Conservation (phyloP, 1,140 invertebrate species). For the Eupristina koningsbergeri region DNA sequence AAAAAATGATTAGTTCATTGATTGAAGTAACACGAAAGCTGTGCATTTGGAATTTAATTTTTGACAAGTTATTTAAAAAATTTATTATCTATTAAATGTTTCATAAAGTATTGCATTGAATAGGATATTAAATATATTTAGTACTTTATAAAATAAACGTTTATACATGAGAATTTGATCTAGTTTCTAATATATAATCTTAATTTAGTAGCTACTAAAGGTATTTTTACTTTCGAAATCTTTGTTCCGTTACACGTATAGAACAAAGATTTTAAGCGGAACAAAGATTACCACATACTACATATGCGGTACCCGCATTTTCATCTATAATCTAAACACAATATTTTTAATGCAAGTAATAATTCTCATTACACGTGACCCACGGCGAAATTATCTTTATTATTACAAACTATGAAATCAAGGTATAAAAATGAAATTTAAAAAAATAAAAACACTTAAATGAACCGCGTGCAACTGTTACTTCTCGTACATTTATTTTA, state of each 20-base stretch:
- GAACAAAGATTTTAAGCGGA: too few relatives aligned
- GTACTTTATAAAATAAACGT: neutral
- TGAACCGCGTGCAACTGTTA: too few relatives aligned
- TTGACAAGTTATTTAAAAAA: neutral
- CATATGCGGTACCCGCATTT: neutral
- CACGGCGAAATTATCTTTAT: neutral
- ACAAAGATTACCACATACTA: too few relatives aligned
- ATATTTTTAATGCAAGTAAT: neutral
- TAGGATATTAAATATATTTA: neutral
- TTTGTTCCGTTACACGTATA: conserved; percentile 11
- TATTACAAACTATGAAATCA: neutral
- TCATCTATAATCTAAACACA: neutral
- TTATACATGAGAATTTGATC: neutral
- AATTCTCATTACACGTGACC: neutral
- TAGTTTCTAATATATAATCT: conserved; percentile 8
- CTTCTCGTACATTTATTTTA: too few relatives aligned
- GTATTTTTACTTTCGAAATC: conserved; percentile 21
- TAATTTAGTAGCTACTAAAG: conserved; percentile 5
- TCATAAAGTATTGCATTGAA: neutral
- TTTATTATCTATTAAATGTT: too few relatives aligned
- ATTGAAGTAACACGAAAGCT: neutral
- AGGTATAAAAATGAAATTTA: neutral
- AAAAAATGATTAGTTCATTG: neutral
- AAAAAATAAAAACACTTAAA: too few relatives aligned
- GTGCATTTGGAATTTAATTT: neutral